These are phyloP conservation scores for Zaprionus gabonicus DNA, from an alignment of 1,140 invertebrate species.

Conservation along the genomic window DNA sequence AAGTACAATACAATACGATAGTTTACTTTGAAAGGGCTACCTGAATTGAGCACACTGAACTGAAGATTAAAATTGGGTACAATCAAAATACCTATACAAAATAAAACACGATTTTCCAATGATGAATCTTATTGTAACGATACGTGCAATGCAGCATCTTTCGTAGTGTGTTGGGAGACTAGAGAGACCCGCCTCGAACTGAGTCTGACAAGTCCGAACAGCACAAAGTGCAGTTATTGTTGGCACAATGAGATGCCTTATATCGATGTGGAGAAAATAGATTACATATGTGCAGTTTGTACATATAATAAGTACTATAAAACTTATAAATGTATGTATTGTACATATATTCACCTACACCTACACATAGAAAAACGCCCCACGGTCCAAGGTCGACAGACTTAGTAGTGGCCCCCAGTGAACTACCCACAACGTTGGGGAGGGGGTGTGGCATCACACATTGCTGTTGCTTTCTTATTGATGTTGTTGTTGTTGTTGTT, in stretches of 20 bases:
- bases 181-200: slow-evolving; percentile 1
- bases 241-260: slow-evolving; percentile 7
- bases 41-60: too few relatives aligned
- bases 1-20: too few relatives aligned
- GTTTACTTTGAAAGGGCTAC: too few relatives aligned
- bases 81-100: background rate
- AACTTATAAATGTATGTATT: too few relatives aligned
- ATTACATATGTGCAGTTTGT: slow-evolving; percentile 12
- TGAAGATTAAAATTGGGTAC: background rate
- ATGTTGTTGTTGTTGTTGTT: background rate
- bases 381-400: slow-evolving; percentile 29
- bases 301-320: background rate
- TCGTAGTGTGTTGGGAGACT: too few relatives aligned
- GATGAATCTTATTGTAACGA: background rate
- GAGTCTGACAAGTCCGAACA: too few relatives aligned
- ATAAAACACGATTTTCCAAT: too few relatives aligned
- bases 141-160: background rate
- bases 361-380: slow-evolving; percentile 10
- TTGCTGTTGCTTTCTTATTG: background rate
- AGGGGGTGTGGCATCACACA: slow-evolving; percentile 9
- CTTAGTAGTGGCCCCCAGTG: background rate
- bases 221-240: slow-evolving; percentile 30
- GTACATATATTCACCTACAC: too few relatives aligned
- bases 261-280: slow-evolving; percentile 23
- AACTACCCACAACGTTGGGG: slow-evolving; percentile 3